Base-by-base conservation (phyloP, 2,797 vertebrate genomes). In the Peromyscus aztecus region DNA sequence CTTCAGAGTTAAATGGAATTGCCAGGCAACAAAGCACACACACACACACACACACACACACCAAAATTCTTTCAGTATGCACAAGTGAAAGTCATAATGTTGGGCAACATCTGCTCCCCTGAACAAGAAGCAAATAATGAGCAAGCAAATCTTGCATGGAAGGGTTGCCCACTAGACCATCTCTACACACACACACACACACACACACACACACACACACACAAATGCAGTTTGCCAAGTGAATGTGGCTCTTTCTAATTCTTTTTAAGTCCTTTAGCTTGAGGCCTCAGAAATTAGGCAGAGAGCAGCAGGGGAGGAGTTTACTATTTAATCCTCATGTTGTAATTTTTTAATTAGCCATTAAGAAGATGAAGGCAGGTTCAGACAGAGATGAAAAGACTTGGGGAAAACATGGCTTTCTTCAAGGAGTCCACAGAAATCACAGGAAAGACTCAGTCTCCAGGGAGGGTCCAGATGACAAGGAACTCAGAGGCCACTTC, bases 341-440 rank as follows among this genome's bases (percentile, higher is more conserved):
- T 98, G 96, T 98, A 97, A 97, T 98, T 96, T 97, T 97, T 97
- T 93, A 98, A 98, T 98, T 97, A 97, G 83, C 95, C 97, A 96
- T 97, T 97, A 97, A 92, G 91, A 97, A 95, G 87, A 97, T 73
- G 93, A 97, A 97, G 97, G 96, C 97, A 96, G 92, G 97, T 97
- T 97, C 95, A 97, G 95, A 90, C 95, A 96, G 84, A 96, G 90
- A 97, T 84, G 94, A 95, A 95, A 97, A 88, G 94, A 80, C 91
- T 95, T 93, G 92, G 92, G 77, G 96, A 89, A 97, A 97, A 94
- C 92, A 95, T 0, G 77, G 75, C 94, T 97, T 97, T 98, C 94
- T 97, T 91, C 71, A 95, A 94, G 92, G 91, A 92, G 86, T 93
- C 86, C 6, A 0, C 83, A 81, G 88, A 95, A 93, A 96, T 97